phyloP scores from a whole-genome alignment of 2,888 invertebrate genomes.

The Idaea dimidiata region DNA sequence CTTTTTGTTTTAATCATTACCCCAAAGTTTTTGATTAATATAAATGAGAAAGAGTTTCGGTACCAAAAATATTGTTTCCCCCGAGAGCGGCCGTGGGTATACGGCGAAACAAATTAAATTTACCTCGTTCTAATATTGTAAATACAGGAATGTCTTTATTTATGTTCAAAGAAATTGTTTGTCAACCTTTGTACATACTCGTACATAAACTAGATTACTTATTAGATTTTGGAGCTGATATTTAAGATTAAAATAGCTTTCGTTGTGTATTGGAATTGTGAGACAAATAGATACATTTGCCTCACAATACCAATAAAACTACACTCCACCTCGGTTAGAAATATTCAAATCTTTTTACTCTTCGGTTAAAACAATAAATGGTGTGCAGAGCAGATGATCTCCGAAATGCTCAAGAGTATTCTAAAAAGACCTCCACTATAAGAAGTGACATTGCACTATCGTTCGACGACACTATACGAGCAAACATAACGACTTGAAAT shows the following conservation, averaged over 20 bases:
- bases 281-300: too few species aligned
- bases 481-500: neutral
- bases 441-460: neutral
- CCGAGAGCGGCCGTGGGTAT: neutral
- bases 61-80: neutral
- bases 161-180: neutral
- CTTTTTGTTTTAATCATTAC: conserved; percentile 1
- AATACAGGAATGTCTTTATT: neutral
- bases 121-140: neutral
- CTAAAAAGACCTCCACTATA: neutral
- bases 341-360: too few species aligned
- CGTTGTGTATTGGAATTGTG: neutral
- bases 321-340: too few species aligned
- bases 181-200: neutral
- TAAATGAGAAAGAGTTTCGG: neutral
- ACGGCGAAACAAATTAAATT: neutral
- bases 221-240: neutral
- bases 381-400: too few species aligned
- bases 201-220: neutral
- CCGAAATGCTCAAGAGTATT: too few species aligned
- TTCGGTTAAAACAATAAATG: too few species aligned
- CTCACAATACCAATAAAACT: too few species aligned
- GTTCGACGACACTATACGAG: neutral
- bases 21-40: neutral
- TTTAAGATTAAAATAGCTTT: neutral